Percentiles rank a stretch among this genome's conserved stretches.
Conservation (phyloP, 2,888 invertebrate genomes). For the Xestoiulus laeticollis region DNA sequence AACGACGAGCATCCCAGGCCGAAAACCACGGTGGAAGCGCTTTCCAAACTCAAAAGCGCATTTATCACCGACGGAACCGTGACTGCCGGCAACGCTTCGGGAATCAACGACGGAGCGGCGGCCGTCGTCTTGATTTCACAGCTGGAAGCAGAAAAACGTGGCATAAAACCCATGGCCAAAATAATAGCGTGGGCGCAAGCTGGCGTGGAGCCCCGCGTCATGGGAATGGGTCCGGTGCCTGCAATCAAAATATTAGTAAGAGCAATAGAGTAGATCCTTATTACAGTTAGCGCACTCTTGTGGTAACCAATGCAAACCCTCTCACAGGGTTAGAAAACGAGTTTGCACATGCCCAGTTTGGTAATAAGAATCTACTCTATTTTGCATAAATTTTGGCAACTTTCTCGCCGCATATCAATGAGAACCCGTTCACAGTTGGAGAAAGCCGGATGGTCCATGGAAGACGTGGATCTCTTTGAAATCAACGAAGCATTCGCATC, state of each 20-base stretch:
- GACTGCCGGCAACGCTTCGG: constrained; percentile 82
- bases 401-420: neutral
- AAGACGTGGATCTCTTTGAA: constrained; percentile 68
- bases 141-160: constrained; percentile 68
- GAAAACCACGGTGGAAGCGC: constrained; percentile 70
- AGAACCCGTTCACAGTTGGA: constrained; percentile 60
- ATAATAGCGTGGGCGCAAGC: constrained; percentile 80
- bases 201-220: constrained; percentile 81
- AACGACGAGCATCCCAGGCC: constrained; percentile 77
- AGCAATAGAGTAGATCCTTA: no score
- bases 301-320: no score
- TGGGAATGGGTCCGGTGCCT: constrained; percentile 81
- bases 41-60: constrained; percentile 73
- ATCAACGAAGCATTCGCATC: constrained; percentile 69
- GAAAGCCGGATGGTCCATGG: constrained; percentile 66
- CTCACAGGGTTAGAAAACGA: no score
- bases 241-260: constrained; percentile 76
- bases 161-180: constrained; percentile 74
- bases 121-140: constrained; percentile 79
- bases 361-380: no score
- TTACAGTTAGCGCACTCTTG: no score
- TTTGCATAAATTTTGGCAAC: neutral
- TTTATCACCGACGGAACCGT: constrained; percentile 75
- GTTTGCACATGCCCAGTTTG: no score
- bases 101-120: constrained; percentile 89